phyloP scores from a whole-genome alignment of 2,113 vertebrate species.

The Cynocephalus volans region DNA sequence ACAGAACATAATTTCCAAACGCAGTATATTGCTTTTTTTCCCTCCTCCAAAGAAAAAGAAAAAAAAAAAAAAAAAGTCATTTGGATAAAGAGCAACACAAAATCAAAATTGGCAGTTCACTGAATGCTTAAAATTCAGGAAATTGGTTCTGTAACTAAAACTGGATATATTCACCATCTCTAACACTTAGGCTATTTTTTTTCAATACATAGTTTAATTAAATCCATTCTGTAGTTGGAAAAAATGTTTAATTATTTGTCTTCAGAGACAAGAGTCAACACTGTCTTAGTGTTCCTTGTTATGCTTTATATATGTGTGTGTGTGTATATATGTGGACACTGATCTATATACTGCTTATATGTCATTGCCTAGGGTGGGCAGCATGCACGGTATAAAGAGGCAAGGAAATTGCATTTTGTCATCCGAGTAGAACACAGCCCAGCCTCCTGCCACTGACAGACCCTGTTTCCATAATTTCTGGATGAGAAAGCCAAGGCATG shows the following conservation, averaged over 20 bases:
- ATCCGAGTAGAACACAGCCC: conserved; percentile 55
- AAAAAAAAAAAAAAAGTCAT: conserved; percentile 55
- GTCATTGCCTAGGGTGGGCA: conserved; percentile 82
- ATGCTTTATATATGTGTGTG: conserved; percentile 74
- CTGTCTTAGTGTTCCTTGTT: conserved; percentile 84
- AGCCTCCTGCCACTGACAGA: conserved; percentile 75
- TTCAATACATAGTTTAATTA: conserved; percentile 86
- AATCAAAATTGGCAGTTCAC: conserved; percentile 84
- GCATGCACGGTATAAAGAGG: conserved; percentile 87
- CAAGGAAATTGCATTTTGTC: conserved; percentile 75
- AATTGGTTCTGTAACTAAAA: conserved; percentile 86
- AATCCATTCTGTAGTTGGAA: conserved; percentile 87
- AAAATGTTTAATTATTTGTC: conserved; percentile 81
- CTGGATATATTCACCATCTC: conserved; percentile 86
- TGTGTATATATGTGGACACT: conserved; percentile 80
- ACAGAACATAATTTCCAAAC: conserved; percentile 86
- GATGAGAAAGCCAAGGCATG: conserved; percentile 84
- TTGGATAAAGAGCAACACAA: conserved; percentile 84
- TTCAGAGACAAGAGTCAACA: conserved; percentile 87
- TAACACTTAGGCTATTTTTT: conserved; percentile 87
- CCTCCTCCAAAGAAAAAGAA: neutral
- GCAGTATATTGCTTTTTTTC: conserved; percentile 76
- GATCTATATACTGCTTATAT: conserved; percentile 84
- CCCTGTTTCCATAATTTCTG: conserved; percentile 86
- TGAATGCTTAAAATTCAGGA: conserved; percentile 84